Percentiles rank a stretch among this genome's conserved stretches.
phyloP scores from a whole-genome alignment of 2,888 invertebrate genomes.

The Ophion slaviceki region DNA sequence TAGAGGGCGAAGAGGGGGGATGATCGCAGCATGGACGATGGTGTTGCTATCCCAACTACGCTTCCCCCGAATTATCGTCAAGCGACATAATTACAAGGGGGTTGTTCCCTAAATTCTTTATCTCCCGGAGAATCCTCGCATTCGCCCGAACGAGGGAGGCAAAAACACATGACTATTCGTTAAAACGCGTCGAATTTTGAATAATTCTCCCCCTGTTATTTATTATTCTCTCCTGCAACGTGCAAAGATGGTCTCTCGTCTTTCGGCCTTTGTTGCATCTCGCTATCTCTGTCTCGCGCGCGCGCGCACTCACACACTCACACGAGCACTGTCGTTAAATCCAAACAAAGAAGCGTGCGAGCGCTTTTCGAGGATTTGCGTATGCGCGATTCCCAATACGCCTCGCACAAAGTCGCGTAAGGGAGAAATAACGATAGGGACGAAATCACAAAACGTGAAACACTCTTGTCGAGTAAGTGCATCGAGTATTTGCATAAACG shows the following conservation, averaged over 20 bases:
- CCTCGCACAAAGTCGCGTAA: neutral
- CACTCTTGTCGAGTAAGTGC: constrained; percentile 1
- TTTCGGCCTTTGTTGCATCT: constrained; percentile 61
- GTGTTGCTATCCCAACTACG: constrained; percentile 68
- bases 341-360: constrained; percentile 67
- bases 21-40: constrained; percentile 63
- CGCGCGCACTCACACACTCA: neutral
- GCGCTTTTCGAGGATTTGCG: constrained; percentile 38
- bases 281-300: constrained; percentile 23
- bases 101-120: constrained; percentile 23
- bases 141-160: neutral
- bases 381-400: constrained; percentile 25
- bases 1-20: constrained; percentile 23
- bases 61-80: constrained; percentile 54
- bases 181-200: neutral
- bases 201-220: neutral
- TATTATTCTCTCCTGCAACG: constrained; percentile 53
- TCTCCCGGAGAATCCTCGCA: constrained; percentile 10
- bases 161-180: neutral
- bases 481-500: neutral
- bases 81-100: constrained; percentile 51
- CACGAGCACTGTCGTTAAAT: constrained; percentile 69
- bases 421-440: neutral
- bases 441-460: constrained; percentile 64
- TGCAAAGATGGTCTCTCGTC: constrained; percentile 70